Evolutionary conservation across 1,140 invertebrate species (phyloP).

Genomic region (Atopsyche davidsoni): DNA sequence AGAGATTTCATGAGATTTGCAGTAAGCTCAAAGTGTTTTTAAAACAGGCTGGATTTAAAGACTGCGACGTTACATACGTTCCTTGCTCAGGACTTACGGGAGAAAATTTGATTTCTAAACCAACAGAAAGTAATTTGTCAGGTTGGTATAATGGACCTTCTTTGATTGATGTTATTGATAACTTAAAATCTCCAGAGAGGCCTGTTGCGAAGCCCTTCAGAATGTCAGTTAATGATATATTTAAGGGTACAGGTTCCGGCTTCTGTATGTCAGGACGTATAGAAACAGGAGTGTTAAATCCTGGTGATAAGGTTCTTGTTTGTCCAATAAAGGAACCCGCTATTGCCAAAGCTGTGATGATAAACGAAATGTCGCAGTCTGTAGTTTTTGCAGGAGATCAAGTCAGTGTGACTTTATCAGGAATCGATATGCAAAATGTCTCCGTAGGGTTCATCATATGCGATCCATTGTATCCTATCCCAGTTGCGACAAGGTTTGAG

Average conservation of each 20-base stretch:
- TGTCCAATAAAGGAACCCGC: constrained; percentile 79
- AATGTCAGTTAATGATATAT: constrained; percentile 91
- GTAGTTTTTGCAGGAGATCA: constrained; percentile 94
- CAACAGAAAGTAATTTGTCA: constrained; percentile 60
- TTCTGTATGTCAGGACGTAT: constrained; percentile 85
- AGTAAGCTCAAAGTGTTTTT: constrained; percentile 82
- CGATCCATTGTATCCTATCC: constrained; percentile 71
- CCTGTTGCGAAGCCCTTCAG: constrained; percentile 85
- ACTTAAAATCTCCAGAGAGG: constrained; percentile 76
- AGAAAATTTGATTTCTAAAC: constrained; percentile 76
- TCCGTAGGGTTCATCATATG: constrained; percentile 81
- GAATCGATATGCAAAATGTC: constrained; percentile 79
- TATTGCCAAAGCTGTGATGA: constrained; percentile 63
- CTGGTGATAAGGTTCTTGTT: constrained; percentile 82
- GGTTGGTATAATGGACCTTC: constrained; percentile 85
- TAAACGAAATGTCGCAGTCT: constrained; percentile 66
- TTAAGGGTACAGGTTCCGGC: constrained; percentile 83
- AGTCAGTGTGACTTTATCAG: constrained; percentile 72
- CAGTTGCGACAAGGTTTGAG: constrained; percentile 73
- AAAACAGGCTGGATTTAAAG: constrained; percentile 92
- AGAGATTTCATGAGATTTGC: constrained; percentile 81
- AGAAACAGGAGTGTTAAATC: constrained; percentile 81
- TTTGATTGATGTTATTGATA: constrained; percentile 78
- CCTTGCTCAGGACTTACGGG: constrained; percentile 94
- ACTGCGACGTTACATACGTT: constrained; percentile 82